Evolutionary conservation across 2,888 invertebrate genomes (phyloP), one percentile per base, ranked within the genome.

Genomic region (Vanessa cardui): DNA sequence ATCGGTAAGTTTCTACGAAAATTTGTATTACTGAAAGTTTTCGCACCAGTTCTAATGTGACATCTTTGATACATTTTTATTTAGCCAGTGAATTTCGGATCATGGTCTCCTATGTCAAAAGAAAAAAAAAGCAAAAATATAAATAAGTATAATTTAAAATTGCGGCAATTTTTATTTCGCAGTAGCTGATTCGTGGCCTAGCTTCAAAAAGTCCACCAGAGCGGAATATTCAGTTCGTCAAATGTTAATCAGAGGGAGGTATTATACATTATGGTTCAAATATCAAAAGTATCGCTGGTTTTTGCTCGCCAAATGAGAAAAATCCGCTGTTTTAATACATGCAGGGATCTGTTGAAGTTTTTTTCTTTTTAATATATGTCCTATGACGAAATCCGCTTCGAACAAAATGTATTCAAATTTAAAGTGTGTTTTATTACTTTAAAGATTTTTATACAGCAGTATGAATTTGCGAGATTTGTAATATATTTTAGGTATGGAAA

Each of bases 241-340:
- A 90, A 89, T 88, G 90, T 90, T 91, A 91, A 92, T 92, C 90
- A 90, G 84, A 84, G 84, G 82, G 84, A 84, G 85, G 82, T 81
- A 86, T 87, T 87, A 88, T 88, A 87, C 89, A 82, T 85, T 81
- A 90, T 89, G 91, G 87, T 89, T 91, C 88, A 89, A 83, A 90
- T 89, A 91, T 91, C 91, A 91, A 88, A 90, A 85, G 85, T 81
- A 78, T 76, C 72, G 70, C 73, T 76, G 80, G 82, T 85, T 86
- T 85, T 83, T 83, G 80, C 82, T 82, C 70, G 80, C 77, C 80
- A 86, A 84, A 87, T 85, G 85, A 86, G 82, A 85, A 84, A 77
- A 78, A 73, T 73, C 71, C 77, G 76, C 78, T 59, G 26, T 56
- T 71, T 66, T 64, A 66, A 64, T 68, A 56, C 61, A 64, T 44